Conservation (phyloP, 1,140 invertebrate genomes). For the Bombus terrestris region DNA sequence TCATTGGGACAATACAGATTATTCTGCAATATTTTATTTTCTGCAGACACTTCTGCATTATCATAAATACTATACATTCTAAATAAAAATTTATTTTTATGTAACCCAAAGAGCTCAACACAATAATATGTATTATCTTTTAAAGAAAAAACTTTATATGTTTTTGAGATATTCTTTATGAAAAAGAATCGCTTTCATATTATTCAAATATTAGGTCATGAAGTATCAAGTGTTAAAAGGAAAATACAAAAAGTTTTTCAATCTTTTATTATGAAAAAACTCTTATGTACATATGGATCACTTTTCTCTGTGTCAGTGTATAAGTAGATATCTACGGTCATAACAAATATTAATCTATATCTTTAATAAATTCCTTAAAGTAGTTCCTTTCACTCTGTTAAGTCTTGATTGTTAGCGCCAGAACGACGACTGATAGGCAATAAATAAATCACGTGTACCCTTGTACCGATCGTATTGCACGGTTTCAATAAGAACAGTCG, state of each 20-base stretch:
- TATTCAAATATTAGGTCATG: too few relatives aligned
- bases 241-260: conserved; percentile 11
- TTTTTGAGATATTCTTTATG: neutral
- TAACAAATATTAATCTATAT: conserved; percentile 69
- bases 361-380: conserved; percentile 57
- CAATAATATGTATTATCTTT: neutral
- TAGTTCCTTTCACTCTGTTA: conserved; percentile 55
- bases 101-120: neutral
- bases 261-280: conserved; percentile 70
- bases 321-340: conserved; percentile 57
- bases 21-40: neutral
- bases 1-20: conserved; percentile 13
- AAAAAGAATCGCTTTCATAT: too few relatives aligned
- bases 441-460: conserved; percentile 57
- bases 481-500: neutral
- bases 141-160: neutral
- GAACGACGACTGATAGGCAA: conserved; percentile 33
- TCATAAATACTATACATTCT: neutral
- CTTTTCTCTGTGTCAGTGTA: conserved; percentile 43
- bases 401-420: conserved; percentile 55
- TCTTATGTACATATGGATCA: conserved; percentile 69
- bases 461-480: conserved; percentile 37
- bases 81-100: neutral
- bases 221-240: too few relatives aligned
- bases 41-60: neutral